Evolutionary conservation across 2,797 vertebrate genomes (phyloP).

Genomic region (Thalassophryne amazonica): DNA sequence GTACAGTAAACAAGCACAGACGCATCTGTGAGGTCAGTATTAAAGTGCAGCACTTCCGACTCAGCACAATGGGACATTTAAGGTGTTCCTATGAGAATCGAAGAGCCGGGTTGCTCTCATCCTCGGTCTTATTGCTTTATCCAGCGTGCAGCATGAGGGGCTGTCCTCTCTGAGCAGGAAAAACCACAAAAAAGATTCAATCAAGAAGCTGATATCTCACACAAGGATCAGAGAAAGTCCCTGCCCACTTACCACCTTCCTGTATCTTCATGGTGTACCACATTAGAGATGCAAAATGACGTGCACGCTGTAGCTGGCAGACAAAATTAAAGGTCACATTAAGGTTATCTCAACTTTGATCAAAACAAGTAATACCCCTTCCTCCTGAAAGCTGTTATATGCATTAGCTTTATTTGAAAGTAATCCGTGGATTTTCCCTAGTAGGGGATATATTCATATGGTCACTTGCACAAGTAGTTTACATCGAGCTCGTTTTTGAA

Average conservation of each 20-base stretch:
- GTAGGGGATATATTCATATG: no score
- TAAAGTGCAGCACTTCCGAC: background rate
- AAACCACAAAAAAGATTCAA: conserved; percentile 33
- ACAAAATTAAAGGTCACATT: conserved; percentile 20
- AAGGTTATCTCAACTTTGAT: conserved; percentile 18
- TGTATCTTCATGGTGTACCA: conserved; percentile 8
- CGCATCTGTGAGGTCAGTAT: conserved; percentile 45
- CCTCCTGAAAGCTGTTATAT: no score
- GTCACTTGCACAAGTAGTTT: no score
- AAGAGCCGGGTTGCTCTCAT: conserved; percentile 45
- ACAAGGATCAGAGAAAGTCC: background rate
- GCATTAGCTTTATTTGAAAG: no score
- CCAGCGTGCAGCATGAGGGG: conserved; percentile 29
- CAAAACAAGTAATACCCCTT: no score
- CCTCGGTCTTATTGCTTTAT: conserved; percentile 45
- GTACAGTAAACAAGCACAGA: conserved; percentile 20
- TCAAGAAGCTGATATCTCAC: conserved; percentile 25
- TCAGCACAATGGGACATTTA: conserved; percentile 42
- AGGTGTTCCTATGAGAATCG: conserved; percentile 38
- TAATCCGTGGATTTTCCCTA: no score
- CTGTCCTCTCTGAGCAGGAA: conserved; percentile 26
- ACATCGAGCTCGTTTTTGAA: no score
- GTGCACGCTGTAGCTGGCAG: conserved; percentile 5
- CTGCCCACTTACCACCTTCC: conserved; percentile 5
- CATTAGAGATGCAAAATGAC: conserved; percentile 17